Conservation (phyloP, 2,797 vertebrate species). For the Gymnothorax reevesii region DNA sequence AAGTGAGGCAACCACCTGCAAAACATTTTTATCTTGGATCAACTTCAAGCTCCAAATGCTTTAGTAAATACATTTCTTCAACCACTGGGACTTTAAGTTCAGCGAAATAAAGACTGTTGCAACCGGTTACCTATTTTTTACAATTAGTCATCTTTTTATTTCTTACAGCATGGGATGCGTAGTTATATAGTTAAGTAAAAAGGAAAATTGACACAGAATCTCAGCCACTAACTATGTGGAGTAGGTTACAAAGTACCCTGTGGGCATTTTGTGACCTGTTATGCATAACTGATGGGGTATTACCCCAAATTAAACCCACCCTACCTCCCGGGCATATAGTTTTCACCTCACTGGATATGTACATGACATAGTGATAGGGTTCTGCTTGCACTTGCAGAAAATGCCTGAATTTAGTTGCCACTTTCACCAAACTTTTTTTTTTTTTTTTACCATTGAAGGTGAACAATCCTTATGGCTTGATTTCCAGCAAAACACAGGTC, state of each 20-base stretch:
- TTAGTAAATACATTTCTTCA: no score
- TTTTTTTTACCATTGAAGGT: neutral
- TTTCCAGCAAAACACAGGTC: neutral
- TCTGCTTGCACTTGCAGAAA: neutral
- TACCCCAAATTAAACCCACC: neutral
- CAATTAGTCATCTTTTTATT: no score
- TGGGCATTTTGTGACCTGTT: neutral
- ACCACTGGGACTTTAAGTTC: no score
- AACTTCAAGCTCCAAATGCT: no score
- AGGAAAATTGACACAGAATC: neutral
- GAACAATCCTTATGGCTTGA: neutral
- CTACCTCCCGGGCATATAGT: conserved; percentile 1
- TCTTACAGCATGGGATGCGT: neutral
- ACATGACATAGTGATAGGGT: neutral
- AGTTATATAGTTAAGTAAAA: neutral
- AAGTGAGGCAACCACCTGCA: no score
- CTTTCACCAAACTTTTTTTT: neutral
- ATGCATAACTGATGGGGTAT: neutral
- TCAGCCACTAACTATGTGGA: neutral
- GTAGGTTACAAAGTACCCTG: neutral
- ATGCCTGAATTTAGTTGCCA: neutral
- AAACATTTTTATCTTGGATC: no score
- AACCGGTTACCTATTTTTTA: no score
- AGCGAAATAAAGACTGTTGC: no score
- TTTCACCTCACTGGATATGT: neutral